Conservation (phyloP, 2,113 vertebrate genomes). For the Prunella himalayana region DNA sequence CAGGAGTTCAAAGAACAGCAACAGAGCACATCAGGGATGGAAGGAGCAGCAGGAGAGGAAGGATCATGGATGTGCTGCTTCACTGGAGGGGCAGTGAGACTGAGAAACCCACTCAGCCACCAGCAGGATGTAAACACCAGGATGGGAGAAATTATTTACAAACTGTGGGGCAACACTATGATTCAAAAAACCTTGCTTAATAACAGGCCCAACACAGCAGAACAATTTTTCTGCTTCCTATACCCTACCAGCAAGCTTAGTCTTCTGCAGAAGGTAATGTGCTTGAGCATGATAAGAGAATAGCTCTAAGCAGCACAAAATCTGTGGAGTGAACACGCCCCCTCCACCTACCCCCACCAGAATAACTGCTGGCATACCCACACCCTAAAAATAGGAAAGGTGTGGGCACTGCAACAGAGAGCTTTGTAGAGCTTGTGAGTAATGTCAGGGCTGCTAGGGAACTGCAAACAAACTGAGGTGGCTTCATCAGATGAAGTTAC, state of each 20-base stretch:
- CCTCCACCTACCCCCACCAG: background rate
- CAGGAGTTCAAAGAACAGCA: background rate
- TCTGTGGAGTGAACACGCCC: background rate
- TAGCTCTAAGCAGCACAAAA: background rate
- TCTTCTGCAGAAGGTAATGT: background rate
- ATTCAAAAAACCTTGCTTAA: background rate
- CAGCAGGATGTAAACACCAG: background rate
- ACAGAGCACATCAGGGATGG: background rate
- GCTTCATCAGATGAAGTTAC: background rate
- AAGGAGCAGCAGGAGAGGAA: background rate
- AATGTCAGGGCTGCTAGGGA: conserved; percentile 17
- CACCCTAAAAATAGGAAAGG: conserved; percentile 45
- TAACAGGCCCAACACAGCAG: background rate
- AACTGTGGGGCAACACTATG: background rate
- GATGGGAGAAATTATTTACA: background rate
- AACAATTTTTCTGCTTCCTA: background rate
- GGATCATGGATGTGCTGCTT: background rate
- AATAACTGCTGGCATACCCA: background rate
- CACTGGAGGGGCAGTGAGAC: background rate
- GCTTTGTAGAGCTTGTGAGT: background rate
- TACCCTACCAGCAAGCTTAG: background rate
- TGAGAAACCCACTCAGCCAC: background rate
- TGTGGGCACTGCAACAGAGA: conserved; percentile 20
- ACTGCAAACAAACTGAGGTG: conserved; percentile 20
- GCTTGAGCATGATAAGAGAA: background rate